phyloP scores from a whole-genome alignment of 2,113 vertebrate species.

The Dasyprocta punctata region DNA sequence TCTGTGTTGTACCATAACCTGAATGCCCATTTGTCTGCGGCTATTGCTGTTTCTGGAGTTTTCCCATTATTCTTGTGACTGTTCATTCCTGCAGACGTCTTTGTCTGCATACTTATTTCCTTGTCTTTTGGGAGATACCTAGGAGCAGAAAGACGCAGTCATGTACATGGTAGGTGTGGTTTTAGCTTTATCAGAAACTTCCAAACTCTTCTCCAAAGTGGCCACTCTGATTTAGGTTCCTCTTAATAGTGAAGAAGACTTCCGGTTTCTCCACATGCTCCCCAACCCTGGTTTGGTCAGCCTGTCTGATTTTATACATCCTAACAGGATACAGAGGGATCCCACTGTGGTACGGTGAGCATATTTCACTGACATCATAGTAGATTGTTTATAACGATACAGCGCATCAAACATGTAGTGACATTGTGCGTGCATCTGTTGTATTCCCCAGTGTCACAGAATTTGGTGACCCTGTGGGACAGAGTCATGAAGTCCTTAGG shows the following conservation, averaged over 20 bases:
- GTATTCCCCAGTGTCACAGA: neutral
- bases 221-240: rapidly evolving
- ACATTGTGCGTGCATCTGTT: neutral
- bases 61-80: neutral
- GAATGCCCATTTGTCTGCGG: neutral
- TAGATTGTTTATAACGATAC: neutral
- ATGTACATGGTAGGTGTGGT: rapidly evolving
- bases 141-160: neutral
- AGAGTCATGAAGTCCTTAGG: neutral
- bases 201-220: neutral
- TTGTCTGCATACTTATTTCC: rapidly evolving
- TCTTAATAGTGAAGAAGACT: rapidly evolving
- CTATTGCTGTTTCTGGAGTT: neutral
- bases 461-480: neutral
- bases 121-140: neutral
- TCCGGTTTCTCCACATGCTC: rapidly evolving
- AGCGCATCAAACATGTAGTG: rapidly evolving
- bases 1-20: rapidly evolving
- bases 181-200: neutral
- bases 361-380: neutral
- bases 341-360: neutral
- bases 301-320: too few relatives aligned
- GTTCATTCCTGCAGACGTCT: neutral
- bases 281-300: rapidly evolving
- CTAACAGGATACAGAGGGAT: too few relatives aligned